Base-by-base conservation (phyloP, 2,797 vertebrate genomes). In the Anguilla pacifica region DNA sequence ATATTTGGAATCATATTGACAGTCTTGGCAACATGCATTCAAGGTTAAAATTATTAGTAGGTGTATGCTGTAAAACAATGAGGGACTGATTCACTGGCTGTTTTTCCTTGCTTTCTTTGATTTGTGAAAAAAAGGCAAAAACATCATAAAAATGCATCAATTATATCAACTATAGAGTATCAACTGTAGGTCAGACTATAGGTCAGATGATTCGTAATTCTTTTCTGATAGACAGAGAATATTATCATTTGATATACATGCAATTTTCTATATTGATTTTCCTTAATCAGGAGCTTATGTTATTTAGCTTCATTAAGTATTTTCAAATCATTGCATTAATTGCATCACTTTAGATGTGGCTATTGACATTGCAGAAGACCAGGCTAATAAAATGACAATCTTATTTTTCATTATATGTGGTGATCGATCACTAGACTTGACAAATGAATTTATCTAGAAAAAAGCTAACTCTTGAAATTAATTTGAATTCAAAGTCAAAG, bases 301-400 rank as follows among this genome's bases (percentile, higher is more conserved):
- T 70, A 70, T 70, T 70, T 70, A n/a, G 64, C 25, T n/a, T 70
- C 25, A 70, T 70, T 70, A n/a, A n/a, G 64, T 28, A 70, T 70
- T 70, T 10, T n/a, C 25, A 70, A 70, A 70, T 28, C n/a, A 70
- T 9, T 70, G 64, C 6, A 28, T 11, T 70, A 28, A 70, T 70
- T 70, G 64, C n/a, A 70, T 70, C 6, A 70, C n/a, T 70, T 70
- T 70, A 28, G 25, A n/a, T 70, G 64, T 70, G 9, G 9, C 64
- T 70, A 59, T 59, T 70, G 0, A n/a, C 5, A 70, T 70, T 70
- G 43, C 43, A 43, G 43, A 43, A 43, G 43, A 43, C 43, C 43
- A 43, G 43, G 43, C 43, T 43, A 43, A 43, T 43, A 1, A 43
- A 43, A 43, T 43, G 43, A 43, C 43, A 6, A 70, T n/a, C 61